Evolutionary conservation across 2,113 vertebrate genomes (phyloP).

Genomic region (Bubo blakistoni): DNA sequence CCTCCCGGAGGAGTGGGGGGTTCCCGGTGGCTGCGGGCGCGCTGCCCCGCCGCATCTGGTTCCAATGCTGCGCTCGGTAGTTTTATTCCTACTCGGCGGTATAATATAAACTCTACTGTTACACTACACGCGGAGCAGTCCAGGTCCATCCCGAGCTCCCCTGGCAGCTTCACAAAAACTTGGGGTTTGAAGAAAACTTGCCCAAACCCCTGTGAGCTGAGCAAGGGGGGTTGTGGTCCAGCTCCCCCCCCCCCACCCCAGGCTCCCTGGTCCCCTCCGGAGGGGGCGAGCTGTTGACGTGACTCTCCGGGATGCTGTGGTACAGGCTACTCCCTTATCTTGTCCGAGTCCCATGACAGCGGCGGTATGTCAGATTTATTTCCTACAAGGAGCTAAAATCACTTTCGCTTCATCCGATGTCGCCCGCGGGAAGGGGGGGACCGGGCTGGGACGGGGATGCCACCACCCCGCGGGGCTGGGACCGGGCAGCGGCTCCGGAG

Average conservation of each 20-base stretch:
- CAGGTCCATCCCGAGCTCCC: neutral
- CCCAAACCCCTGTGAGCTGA: neutral
- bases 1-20: rapidly evolving
- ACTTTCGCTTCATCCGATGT: neutral
- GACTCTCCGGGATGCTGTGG: neutral
- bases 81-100: constrained; percentile 3
- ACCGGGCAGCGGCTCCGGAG: neutral
- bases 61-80: constrained; percentile 35
- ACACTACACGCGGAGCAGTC: neutral
- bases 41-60: neutral
- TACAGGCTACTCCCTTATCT: neutral
- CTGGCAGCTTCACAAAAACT: neutral
- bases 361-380: neutral
- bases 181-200: neutral
- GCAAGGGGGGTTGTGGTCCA: rapidly evolving
- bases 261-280: neutral
- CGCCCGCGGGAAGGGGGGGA: neutral
- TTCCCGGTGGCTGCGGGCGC: neutral
- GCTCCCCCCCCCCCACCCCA: neutral
- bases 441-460: neutral
- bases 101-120: neutral
- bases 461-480: neutral
- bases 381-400: neutral
- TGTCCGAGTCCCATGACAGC: neutral
- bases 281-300: neutral